phyloP scores from a whole-genome alignment of 2,888 invertebrate species.

The Aleiodes leptofemur region DNA sequence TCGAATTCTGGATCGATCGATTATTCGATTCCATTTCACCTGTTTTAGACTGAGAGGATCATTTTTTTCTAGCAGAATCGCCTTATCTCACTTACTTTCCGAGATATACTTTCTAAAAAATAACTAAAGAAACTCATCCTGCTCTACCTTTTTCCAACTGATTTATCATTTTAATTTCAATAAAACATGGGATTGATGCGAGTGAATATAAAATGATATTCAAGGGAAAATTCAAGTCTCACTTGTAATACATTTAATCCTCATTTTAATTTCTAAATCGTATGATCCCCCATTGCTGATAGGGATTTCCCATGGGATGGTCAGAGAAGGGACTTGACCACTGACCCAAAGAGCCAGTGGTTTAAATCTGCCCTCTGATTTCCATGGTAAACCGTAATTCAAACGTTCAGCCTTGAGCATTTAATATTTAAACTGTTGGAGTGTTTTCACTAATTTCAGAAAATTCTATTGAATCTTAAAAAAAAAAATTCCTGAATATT shows the following conservation, averaged over 20 bases:
- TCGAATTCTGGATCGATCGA: no score
- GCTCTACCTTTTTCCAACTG: no score
- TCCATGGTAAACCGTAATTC: not conserved
- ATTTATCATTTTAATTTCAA: no score
- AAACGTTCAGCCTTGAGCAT: conserved; percentile 42
- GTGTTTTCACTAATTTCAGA: not conserved
- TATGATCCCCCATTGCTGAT: conserved; percentile 63
- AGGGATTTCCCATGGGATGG: conserved; percentile 55
- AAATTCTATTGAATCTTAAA: not conserved
- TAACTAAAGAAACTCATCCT: no score
- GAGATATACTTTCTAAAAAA: no score
- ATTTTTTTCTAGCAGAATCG: not conserved
- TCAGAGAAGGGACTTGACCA: conserved; percentile 53
- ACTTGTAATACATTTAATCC: conserved; percentile 49
- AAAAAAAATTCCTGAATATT: not conserved
- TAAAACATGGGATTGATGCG: not conserved
- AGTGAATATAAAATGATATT: conserved; percentile 19
- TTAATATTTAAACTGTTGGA: conserved; percentile 30
- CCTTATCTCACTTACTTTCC: no score
- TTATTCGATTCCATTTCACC: no score
- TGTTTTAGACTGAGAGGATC: no score
- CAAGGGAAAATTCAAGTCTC: conserved; percentile 27
- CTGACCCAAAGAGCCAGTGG: conserved; percentile 55
- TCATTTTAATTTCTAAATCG: conserved; percentile 58
- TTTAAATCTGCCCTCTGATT: conserved; percentile 32